Evolutionary conservation across 2,113 vertebrate genomes (phyloP), one percentile per base, ranked within the genome.

Genomic region (Aleadryas rufinucha): DNA sequence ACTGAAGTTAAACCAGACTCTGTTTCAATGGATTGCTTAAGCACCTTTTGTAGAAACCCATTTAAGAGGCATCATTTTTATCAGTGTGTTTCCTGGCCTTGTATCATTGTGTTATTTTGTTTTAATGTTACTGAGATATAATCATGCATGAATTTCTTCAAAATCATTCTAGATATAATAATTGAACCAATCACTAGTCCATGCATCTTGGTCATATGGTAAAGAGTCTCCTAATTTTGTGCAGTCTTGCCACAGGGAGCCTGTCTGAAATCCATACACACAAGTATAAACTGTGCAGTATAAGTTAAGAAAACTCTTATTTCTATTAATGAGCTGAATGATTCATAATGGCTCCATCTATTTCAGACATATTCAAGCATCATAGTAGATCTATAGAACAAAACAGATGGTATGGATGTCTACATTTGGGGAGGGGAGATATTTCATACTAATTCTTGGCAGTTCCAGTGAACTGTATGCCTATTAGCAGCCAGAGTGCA

Each of bases 371-470:
- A 45, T 11, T 95, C 27, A 69, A 64, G 44, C 30, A 52, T 35
- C 21, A 52, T 23, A 61, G 76, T 28, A 27, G 64, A 81, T 63
- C 64, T 84, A 47, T 45, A 87, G 87, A 84, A 81, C 4, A 81
- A 87, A 93, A 81, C 89, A 91, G 84, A 91, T 87, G 80, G 80
- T 84, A 39, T 0, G 7, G 47, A 91, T 89, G 54, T 75, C 84
- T 89, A 17, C n/a, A 47, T 91, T 45, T 90, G 76, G n/a, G 79
- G 59, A 84, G 31, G 27, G 19, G 44, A 89, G 57, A 94, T 89
- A 95, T 83, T 95, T 95, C 83, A 74, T 54, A 61, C 63, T 39
- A 89, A 88, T 54, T 95, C 83, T 90, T 93, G 76, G 76, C 86
- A 89, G 64, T 88, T 90, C 54, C 72, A 78, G 60, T 50, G 84